Evolutionary conservation across 2,797 vertebrate species (phyloP), one percentile per base, ranked within the genome.

Genomic region (Acrocephalus scirpaceus): DNA sequence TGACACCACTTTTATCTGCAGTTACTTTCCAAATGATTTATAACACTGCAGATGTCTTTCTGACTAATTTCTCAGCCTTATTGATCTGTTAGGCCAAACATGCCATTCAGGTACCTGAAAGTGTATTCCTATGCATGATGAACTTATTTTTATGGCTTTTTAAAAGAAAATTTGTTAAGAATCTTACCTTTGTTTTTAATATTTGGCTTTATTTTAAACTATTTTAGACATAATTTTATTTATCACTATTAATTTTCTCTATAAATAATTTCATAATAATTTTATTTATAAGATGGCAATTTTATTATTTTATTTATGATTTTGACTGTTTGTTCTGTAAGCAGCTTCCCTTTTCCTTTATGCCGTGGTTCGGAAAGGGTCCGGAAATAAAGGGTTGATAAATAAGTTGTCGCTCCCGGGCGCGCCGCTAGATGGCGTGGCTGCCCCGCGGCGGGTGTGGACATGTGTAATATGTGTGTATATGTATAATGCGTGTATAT

Each of bases 361-460:
- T 7, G 27, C n/a, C 5, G 25, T 38, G 38, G 38, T 38, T 38
- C 20, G 27, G 64, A 30, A 36, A 60, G 5, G 22, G 11, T 20
- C 20, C 1, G 8, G 34, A 10, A 69, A 57, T 4, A 30, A 45
- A 34, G 1, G 15, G 15, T 4, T 10, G 30, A 30, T 18, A 30
- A 70, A 22, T 16, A 38, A 51, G 23, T 18, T 30, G 72, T 11
- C 26, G 32, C 8, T 56, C 36, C 27, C 5, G 21, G 5, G n/a
- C 1, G 4, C 18, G 42, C 97, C 98, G 71, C 93, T 91, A 97
- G 98, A 92, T 95, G 98, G 97, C 97, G 86, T 0, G 54, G 45
- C 48, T 61, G 89, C 27, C 79, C 92, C 34, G 34, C 14, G 30
- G 65, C 17, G 3, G 19, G 54, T 1, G 56, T 0, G 38, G 18